phyloP scores from a whole-genome alignment of 2,113 vertebrate species.

The Pangasianodon gigas region DNA sequence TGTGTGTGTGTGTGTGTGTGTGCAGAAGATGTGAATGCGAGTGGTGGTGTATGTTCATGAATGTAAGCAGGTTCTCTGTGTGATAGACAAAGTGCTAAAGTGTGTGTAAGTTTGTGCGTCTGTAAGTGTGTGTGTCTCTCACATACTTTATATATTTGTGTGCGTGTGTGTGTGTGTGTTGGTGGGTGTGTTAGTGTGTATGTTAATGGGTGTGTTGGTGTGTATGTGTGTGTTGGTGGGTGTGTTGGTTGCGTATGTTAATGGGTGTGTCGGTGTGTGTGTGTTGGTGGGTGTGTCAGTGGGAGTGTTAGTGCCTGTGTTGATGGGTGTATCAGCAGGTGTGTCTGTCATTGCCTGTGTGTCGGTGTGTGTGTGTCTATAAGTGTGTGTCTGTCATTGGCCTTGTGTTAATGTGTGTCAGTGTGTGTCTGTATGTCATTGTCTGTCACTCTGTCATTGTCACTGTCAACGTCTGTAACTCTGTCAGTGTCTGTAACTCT shows the following conservation, averaged over 20 bases:
- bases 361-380: too few relatives aligned
- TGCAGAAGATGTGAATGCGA: neutral
- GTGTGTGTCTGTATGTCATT: neutral
- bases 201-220: too few relatives aligned
- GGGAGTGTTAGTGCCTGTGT: too few relatives aligned
- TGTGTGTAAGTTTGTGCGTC: neutral
- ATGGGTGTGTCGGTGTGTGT: too few relatives aligned
- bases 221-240: too few relatives aligned
- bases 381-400: too few relatives aligned
- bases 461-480: neutral
- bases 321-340: neutral
- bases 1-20: neutral
- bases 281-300: neutral
- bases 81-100: neutral
- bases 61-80: neutral
- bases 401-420: too few relatives aligned
- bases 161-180: neutral
- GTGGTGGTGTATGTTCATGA: neutral
- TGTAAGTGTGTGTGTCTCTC: slow-evolving; percentile 36
- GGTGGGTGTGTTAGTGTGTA: neutral
- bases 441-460: neutral
- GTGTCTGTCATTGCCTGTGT: too few relatives aligned
- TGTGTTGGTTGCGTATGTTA: too few relatives aligned
- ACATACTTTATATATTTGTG: neutral
- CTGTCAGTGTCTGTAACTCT: neutral